Conservation (phyloP, 2,888 invertebrate species). For the Ceraclea dissimilis region DNA sequence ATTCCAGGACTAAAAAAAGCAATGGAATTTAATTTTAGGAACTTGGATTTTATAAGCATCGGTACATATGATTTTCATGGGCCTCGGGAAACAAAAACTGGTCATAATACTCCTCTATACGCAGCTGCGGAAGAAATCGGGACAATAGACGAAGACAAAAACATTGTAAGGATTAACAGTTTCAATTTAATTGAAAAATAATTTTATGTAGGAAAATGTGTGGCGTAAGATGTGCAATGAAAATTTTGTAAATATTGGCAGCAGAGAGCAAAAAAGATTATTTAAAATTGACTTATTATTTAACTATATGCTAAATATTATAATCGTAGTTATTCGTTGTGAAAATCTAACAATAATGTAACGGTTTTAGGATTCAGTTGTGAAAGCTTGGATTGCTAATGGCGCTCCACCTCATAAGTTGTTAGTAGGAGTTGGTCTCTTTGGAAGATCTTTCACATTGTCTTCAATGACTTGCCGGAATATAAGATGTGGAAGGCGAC, state of each 20-base stretch:
- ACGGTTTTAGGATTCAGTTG: slow-evolving; percentile 16
- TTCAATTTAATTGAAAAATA: no score
- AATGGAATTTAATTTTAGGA: slow-evolving; percentile 37
- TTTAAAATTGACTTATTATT: no score
- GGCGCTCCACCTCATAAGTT: slow-evolving; percentile 57
- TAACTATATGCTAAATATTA: no score
- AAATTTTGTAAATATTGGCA: no score
- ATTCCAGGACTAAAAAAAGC: no score
- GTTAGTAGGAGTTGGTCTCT: slow-evolving; percentile 61
- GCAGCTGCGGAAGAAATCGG: slow-evolving; percentile 34
- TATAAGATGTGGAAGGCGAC: slow-evolving; percentile 36
- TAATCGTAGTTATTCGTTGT: no score
- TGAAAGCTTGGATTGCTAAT: slow-evolving; percentile 17
- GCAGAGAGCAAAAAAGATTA: no score
- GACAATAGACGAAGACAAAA: slow-evolving; percentile 10
- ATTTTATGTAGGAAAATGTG: no score
- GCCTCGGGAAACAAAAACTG: slow-evolving; percentile 55
- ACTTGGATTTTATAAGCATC: slow-evolving; percentile 58
- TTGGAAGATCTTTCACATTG: slow-evolving; percentile 62
- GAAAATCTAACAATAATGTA: no score
- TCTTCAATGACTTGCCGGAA: slow-evolving; percentile 35
- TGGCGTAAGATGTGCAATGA: no score
- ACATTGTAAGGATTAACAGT: slow-evolving; percentile 16
- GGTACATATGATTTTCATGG: slow-evolving; percentile 73
- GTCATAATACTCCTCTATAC: slow-evolving; percentile 61